phyloP scores from a whole-genome alignment of 2,888 invertebrate species.

The Pyrgus malvae region DNA sequence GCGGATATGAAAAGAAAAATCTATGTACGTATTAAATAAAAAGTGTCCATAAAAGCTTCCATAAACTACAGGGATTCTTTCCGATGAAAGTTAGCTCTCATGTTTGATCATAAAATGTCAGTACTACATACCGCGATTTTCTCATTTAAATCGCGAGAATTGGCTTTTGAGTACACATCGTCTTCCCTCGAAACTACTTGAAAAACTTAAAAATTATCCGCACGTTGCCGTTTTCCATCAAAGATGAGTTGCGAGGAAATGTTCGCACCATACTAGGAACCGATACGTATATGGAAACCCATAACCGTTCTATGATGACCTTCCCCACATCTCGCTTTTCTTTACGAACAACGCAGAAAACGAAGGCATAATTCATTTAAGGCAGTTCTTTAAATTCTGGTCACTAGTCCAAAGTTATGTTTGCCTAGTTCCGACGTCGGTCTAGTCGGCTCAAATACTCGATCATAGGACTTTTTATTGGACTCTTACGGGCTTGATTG shows the following conservation, averaged over 20 bases:
- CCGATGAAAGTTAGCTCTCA: slow-evolving; percentile 5
- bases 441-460: slow-evolving; percentile 1
- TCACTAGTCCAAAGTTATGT: neutral
- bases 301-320: slow-evolving; percentile 6
- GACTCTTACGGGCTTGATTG: slow-evolving; percentile 11
- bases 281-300: slow-evolving; percentile 25
- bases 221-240: slow-evolving; percentile 19
- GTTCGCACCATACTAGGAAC: slow-evolving; percentile 26
- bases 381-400: neutral
- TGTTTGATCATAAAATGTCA: slow-evolving; percentile 8
- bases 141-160: neutral
- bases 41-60: too few relatives aligned
- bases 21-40: too few relatives aligned
- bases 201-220: slow-evolving; percentile 13
- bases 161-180: slow-evolving; percentile 9
- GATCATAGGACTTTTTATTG: slow-evolving; percentile 17
- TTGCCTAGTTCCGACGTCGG: slow-evolving; percentile 9
- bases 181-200: slow-evolving; percentile 6
- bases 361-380: neutral
- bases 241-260: slow-evolving; percentile 33
- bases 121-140: neutral
- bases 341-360: neutral
- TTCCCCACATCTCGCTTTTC: neutral
- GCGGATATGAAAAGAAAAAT: too few relatives aligned
- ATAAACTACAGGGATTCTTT: neutral